Percentiles rank a stretch among this genome's conserved stretches.
Evolutionary conservation across 2,797 vertebrate species (phyloP).

Genomic region (Trichosurus vulpecula): DNA sequence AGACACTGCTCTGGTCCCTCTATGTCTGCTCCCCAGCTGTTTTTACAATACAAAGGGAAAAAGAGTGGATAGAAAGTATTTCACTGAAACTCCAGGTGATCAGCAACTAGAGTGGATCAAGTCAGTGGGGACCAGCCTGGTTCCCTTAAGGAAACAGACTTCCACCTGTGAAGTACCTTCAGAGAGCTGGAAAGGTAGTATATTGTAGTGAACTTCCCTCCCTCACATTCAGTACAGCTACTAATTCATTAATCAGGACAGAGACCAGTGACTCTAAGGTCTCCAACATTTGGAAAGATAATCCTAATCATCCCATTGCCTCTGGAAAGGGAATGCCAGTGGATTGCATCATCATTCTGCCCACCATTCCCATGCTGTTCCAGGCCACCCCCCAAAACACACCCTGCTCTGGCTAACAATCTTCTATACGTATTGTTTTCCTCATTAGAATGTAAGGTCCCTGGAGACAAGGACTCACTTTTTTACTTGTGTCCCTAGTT

Average conservation of each 20-base stretch:
- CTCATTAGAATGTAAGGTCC: not conserved
- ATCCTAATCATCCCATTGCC: not conserved
- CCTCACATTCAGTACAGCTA: not conserved
- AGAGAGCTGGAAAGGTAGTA: conserved; percentile 31
- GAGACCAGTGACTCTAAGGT: not conserved
- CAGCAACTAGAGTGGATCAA: conserved; percentile 64
- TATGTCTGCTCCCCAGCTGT: conserved; percentile 77
- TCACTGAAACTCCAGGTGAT: conserved; percentile 73
- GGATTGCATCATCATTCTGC: not conserved
- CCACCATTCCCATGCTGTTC: not conserved
- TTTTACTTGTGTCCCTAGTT: not conserved
- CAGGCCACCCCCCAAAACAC: not conserved
- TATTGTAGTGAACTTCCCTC: conserved; percentile 24
- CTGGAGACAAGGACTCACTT: not conserved
- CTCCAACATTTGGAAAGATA: conserved; percentile 33
- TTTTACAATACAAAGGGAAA: conserved; percentile 71
- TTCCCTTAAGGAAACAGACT: conserved; percentile 5
- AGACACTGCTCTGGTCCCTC: conserved; percentile 20
- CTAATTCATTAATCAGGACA: conserved; percentile 7
- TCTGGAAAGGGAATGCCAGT: not conserved
- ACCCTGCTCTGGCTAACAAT: not conserved
- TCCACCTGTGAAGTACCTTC: conserved; percentile 22
- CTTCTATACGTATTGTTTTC: not conserved
- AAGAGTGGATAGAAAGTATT: conserved; percentile 73
- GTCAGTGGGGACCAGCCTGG: conserved; percentile 31